Percentiles rank a stretch among this genome's conserved stretches.
Conservation (phyloP, 2,113 vertebrate species). For the Cranoglanis bouderius region DNA sequence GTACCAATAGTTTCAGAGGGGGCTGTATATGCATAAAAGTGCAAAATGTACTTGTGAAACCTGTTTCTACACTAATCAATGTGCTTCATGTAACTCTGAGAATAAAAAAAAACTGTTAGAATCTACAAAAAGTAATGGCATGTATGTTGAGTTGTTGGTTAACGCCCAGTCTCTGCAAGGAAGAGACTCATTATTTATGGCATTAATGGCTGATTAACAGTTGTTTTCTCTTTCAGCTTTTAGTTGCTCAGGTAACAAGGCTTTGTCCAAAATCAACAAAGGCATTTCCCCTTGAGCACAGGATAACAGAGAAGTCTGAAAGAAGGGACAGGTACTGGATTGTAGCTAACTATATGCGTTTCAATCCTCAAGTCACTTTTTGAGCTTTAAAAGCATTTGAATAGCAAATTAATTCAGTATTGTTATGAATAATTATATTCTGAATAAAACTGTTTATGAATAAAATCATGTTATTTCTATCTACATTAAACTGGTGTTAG, state of each 20-base stretch:
- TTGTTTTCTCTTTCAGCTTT: not conserved
- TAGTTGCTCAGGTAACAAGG: constrained; percentile 18
- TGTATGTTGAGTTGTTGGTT: not conserved
- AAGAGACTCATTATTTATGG: not conserved
- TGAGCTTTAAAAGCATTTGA: not conserved
- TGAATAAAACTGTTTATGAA: too few species aligned
- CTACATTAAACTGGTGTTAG: not conserved
- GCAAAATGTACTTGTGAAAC: not conserved
- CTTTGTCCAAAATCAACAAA: constrained; percentile 27
- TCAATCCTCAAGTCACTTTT: not conserved
- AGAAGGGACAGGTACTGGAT: not conserved
- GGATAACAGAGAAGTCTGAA: constrained; percentile 18
- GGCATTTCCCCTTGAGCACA: constrained; percentile 29
- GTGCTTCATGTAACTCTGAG: not conserved
- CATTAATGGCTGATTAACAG: not conserved
- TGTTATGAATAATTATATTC: not conserved
- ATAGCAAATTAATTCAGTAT: not conserved
- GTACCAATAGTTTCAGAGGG: too few species aligned
- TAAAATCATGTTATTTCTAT: not conserved
- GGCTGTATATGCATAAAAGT: not conserved
- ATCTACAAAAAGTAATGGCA: not conserved
- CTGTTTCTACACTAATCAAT: not conserved
- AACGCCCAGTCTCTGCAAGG: not conserved
- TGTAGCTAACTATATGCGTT: not conserved
- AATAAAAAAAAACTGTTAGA: not conserved